Percentiles rank a stretch among this genome's conserved stretches.
These are phyloP conservation scores for Phthorimaea operculella DNA, from an alignment of 1,140 invertebrate species.

Conservation along the genomic window DNA sequence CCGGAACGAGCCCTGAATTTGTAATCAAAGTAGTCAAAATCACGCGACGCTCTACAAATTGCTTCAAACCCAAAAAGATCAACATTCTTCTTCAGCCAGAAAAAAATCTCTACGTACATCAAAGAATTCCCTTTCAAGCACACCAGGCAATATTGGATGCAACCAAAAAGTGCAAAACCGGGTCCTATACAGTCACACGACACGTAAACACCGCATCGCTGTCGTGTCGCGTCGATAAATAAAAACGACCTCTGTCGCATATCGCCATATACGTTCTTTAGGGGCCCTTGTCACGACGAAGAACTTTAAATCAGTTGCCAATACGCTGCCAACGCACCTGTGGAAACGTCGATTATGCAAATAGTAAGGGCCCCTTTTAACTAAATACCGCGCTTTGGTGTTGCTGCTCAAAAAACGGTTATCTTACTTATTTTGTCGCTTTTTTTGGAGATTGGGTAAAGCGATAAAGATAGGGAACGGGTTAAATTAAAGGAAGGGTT, in stretches of 20 bases:
- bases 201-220: constrained; percentile 24
- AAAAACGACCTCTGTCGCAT: constrained; percentile 44
- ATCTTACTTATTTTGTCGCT: no score
- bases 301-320: constrained; percentile 60
- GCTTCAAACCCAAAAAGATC: no score
- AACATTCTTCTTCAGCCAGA: no score
- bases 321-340: constrained; percentile 42
- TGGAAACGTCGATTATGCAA: constrained; percentile 64
- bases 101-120: no score
- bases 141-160: no score
- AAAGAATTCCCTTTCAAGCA: no score
- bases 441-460: no score
- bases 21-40: no score
- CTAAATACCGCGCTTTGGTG: constrained; percentile 52
- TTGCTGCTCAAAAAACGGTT: constrained; percentile 12
- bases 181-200: constrained; percentile 6
- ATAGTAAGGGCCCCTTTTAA: constrained; percentile 46
- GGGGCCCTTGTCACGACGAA: constrained; percentile 39
- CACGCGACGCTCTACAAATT: no score
- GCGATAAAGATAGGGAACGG: no score
- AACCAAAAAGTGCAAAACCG: neutral
- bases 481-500: no score
- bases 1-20: no score
- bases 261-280: constrained; percentile 48
- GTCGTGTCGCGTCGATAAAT: constrained; percentile 34